Conservation (phyloP, 2,888 invertebrate genomes). For the Criorhina ranunculi region DNA sequence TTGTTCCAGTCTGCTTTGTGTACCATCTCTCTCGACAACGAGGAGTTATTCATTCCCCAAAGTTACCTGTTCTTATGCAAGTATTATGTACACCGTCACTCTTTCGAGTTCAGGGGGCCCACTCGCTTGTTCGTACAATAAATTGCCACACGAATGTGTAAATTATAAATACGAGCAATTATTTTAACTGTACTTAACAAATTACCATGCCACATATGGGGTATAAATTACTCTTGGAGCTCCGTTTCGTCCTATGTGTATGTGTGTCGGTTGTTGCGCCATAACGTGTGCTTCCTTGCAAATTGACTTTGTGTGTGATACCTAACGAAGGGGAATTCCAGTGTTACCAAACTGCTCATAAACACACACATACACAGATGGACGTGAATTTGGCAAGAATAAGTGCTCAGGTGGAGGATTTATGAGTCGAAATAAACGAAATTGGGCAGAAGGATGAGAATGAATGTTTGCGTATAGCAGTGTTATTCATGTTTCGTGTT, state of each 20-base stretch:
- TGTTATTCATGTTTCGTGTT: slow-evolving; percentile 56
- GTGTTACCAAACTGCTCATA: slow-evolving; percentile 15
- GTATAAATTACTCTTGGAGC: slow-evolving; percentile 77
- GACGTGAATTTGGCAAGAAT: slow-evolving; percentile 53
- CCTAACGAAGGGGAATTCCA: slow-evolving; percentile 1
- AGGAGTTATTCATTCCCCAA: slow-evolving; percentile 49
- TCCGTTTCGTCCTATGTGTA: slow-evolving; percentile 53
- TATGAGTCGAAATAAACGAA: slow-evolving; percentile 64
- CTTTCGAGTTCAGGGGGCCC: slow-evolving; percentile 35
- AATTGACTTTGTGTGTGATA: slow-evolving; percentile 43
- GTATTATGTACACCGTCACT: slow-evolving; percentile 12
- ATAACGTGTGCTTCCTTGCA: slow-evolving; percentile 50
- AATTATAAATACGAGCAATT: slow-evolving; percentile 85
- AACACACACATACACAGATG: slow-evolving; percentile 1
- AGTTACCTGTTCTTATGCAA: slow-evolving; percentile 43
- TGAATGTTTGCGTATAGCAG: slow-evolving; percentile 53
- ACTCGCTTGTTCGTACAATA: slow-evolving; percentile 81
- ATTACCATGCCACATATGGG: slow-evolving; percentile 85
- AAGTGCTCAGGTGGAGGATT: slow-evolving; percentile 68
- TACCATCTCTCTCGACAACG: slow-evolving; percentile 22
- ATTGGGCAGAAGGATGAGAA: slow-evolving; percentile 48
- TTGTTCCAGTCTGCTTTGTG: slow-evolving; percentile 24
- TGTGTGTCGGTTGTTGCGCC: slow-evolving; percentile 55
- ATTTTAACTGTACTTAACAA: slow-evolving; percentile 85
- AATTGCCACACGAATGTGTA: slow-evolving; percentile 84